Evolutionary conservation across 2,797 vertebrate species (phyloP).

Genomic region (Gallinago stenura): DNA sequence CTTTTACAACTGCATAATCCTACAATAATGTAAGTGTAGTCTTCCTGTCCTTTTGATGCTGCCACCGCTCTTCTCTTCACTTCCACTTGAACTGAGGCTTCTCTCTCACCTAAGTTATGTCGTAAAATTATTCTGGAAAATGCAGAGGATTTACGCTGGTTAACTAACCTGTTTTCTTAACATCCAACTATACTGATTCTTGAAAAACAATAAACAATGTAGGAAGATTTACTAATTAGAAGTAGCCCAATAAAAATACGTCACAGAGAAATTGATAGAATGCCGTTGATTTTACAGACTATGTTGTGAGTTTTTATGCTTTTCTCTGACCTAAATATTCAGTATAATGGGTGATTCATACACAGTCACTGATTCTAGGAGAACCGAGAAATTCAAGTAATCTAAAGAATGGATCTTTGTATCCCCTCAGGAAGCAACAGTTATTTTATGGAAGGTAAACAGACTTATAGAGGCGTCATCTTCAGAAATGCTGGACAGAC

Average conservation of each 20-base stretch:
- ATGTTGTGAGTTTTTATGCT: not conserved
- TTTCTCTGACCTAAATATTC: constrained; percentile 31
- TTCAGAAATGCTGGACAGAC: not conserved
- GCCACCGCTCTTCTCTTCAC: not conserved
- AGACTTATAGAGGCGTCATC: not conserved
- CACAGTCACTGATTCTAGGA: not conserved
- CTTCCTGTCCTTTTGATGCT: not conserved
- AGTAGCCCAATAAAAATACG: not conserved
- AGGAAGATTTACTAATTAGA: not conserved
- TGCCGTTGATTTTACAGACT: not conserved
- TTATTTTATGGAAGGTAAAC: not conserved
- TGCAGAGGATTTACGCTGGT: not conserved
- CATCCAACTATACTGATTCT: not conserved
- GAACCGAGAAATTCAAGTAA: not conserved
- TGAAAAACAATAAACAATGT: not conserved
- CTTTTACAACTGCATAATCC: constrained; percentile 39
- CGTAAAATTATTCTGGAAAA: not conserved
- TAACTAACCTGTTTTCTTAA: not conserved
- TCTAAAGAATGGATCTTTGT: not conserved
- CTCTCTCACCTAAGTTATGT: not conserved
- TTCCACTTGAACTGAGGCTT: not conserved
- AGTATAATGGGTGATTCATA: not conserved
- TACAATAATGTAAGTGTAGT: not conserved
- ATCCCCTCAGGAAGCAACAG: not conserved
- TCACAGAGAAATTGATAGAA: not conserved